Base-by-base conservation (phyloP, 2,113 vertebrate genomes). In the Triplophysa dalaica region DNA sequence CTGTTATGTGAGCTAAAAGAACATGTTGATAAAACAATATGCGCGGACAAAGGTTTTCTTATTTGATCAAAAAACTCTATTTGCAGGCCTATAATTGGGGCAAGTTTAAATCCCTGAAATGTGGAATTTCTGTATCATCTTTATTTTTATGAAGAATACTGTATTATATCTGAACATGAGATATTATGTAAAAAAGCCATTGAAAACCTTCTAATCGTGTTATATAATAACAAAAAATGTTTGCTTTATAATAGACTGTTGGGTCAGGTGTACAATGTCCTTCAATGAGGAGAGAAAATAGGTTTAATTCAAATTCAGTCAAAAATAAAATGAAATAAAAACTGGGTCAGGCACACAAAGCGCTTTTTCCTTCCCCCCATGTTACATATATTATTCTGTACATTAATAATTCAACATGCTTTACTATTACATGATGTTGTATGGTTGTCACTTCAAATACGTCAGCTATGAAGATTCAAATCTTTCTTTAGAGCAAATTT, bases 21-120 rank as follows among this genome's bases (percentile, higher is more conserved):
- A 68, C 13, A 29, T n/a, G 54, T 22, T 77, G 24, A 41, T n/a
- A 65, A 21, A 50, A 13, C 13, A 50, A 64, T 33, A 74, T 2
- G 13, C 1, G 8, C 38, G 8, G 24, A 74, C 38, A 62, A 74
- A 43, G 16, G 8, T 54, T 54, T 48, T 21, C n/a, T 21, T 58
- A 10, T 58, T 21, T 8, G 8, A 58, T 2, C n/a, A 48, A 68
- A 68, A 2, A 50, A 43, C 6, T 50, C 22, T 3, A 26, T 70
- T 70, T 70, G 19, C 70, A 60, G n/a, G 12, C 58, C 68, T 70
- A 50, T 48, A 79, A 52, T 52, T 79, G 43, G 77, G 69, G 64
- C 69, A 72, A 33, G 61, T 29, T 48, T 26, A 73, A 1, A 48
- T 75, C 41, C 26, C 24, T 50, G 48, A 8, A 64, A 72, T 21